These are phyloP conservation scores for Corydoras maculifer DNA, from an alignment of 2,113 vertebrate genomes.

Conservation along the genomic window DNA sequence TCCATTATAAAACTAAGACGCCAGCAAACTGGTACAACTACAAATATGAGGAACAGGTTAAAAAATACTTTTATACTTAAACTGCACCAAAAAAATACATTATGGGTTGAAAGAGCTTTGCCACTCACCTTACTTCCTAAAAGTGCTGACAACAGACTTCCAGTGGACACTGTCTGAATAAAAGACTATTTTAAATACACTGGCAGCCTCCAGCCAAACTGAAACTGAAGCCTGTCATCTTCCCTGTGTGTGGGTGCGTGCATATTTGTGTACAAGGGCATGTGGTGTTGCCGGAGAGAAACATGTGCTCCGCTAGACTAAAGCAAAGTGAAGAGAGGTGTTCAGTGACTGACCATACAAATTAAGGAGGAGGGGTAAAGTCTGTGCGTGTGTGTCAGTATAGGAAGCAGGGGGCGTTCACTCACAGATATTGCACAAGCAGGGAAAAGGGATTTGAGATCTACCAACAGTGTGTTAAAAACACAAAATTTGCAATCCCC, in stretches of 20 bases:
- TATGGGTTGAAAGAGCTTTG: conserved; percentile 27
- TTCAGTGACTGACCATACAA: conserved; percentile 40
- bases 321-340: conserved; percentile 39
- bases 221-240: conserved; percentile 66
- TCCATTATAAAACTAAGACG: neutral
- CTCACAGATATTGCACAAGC: conserved; percentile 52
- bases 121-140: conserved; percentile 52
- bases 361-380: conserved; percentile 29
- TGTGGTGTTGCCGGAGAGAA: conserved; percentile 39
- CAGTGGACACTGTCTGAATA: conserved; percentile 44
- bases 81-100: conserved; percentile 5
- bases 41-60: neutral
- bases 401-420: conserved; percentile 31
- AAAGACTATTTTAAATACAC: conserved; percentile 48
- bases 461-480: neutral
- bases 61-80: neutral
- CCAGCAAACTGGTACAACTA: no score
- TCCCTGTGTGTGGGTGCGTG: conserved; percentile 30
- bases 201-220: conserved; percentile 55
- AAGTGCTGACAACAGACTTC: conserved; percentile 47
- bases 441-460: conserved; percentile 46
- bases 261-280: conserved; percentile 40
- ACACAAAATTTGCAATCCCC: no score
- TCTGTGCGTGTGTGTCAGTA: conserved; percentile 17
- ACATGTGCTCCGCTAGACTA: conserved; percentile 51